Conservation (phyloP, 2,888 invertebrate genomes). For the Orchesellides sinensis region DNA sequence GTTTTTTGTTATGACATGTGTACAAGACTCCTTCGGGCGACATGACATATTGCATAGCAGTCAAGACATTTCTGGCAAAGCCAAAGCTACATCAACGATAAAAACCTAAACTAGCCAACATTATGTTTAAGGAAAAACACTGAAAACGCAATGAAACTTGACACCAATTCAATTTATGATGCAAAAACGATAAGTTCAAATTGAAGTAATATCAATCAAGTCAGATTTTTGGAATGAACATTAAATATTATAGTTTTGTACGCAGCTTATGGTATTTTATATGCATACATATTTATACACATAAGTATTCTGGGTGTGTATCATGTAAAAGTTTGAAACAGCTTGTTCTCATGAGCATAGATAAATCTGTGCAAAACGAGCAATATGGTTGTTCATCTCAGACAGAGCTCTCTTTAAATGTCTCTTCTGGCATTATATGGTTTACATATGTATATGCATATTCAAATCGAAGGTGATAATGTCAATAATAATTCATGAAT, state of each 20-base stretch:
- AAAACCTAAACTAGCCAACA: constrained; percentile 30
- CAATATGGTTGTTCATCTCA: too few species aligned
- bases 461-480: constrained; percentile 12
- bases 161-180: constrained; percentile 59
- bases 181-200: neutral
- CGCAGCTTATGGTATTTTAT: too few species aligned
- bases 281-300: neutral
- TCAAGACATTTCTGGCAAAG: constrained; percentile 37
- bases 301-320: neutral
- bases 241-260: too few species aligned
- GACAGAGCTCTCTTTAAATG: neutral
- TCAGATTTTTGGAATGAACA: neutral
- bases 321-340: neutral
- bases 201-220: constrained; percentile 21
- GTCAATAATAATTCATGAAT: constrained; percentile 34
- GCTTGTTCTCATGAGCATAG: too few species aligned
- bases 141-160: constrained; percentile 43
- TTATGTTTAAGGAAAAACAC: neutral
- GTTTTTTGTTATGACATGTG: neutral
- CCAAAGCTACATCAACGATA: constrained; percentile 20
- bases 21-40: constrained; percentile 45
- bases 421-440: constrained; percentile 4
- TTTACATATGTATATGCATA: neutral
- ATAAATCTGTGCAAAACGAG: too few species aligned
- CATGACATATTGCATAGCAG: constrained; percentile 44